These are phyloP conservation scores for Drosophila subobscura DNA, from an alignment of 1,140 invertebrate species.

Conservation along the genomic window DNA sequence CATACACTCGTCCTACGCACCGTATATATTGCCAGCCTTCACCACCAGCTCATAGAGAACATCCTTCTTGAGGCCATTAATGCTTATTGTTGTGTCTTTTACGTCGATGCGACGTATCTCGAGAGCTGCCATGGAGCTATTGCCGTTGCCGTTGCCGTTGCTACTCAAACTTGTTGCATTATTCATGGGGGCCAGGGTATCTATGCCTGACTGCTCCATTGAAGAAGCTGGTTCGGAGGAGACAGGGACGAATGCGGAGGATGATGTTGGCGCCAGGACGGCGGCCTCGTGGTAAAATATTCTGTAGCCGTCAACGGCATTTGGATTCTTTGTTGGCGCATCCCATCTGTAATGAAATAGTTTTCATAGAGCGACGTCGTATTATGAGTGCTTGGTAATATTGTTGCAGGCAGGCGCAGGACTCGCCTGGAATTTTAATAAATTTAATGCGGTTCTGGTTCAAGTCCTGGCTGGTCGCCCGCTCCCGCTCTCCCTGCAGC, in stretches of 20 bases:
- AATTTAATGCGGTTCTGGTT: conserved; percentile 65
- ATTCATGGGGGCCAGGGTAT: conserved; percentile 68
- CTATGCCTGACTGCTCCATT: conserved; percentile 53
- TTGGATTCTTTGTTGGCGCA: conserved; percentile 90
- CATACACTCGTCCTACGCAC: conserved; percentile 68
- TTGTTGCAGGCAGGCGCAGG: conserved; percentile 76
- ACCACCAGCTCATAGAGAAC: conserved; percentile 91
- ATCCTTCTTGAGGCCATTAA: conserved; percentile 88
- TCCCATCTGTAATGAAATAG: conserved; percentile 87
- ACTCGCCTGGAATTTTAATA: conserved; percentile 81
- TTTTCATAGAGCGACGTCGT: conserved; percentile 68
- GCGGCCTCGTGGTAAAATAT: conserved; percentile 86
- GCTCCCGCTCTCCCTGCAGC: not conserved
- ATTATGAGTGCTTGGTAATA: conserved; percentile 77
- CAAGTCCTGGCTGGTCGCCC: conserved; percentile 1
- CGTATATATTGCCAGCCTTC: conserved; percentile 91
- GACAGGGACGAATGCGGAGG: conserved; percentile 11
- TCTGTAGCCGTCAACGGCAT: conserved; percentile 92
- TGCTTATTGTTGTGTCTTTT: conserved; percentile 87
- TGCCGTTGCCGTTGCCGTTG: conserved; percentile 31
- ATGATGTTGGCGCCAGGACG: conserved; percentile 62
- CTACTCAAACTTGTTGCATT: conserved; percentile 73
- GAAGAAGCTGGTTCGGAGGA: conserved; percentile 32
- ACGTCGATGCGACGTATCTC: conserved; percentile 89
- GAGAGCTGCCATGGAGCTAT: conserved; percentile 53